Evolutionary conservation across 92 coral and sea anemone species (phyloP), one percentile per base, ranked within the genome.

Genomic region (Porites rus): DNA sequence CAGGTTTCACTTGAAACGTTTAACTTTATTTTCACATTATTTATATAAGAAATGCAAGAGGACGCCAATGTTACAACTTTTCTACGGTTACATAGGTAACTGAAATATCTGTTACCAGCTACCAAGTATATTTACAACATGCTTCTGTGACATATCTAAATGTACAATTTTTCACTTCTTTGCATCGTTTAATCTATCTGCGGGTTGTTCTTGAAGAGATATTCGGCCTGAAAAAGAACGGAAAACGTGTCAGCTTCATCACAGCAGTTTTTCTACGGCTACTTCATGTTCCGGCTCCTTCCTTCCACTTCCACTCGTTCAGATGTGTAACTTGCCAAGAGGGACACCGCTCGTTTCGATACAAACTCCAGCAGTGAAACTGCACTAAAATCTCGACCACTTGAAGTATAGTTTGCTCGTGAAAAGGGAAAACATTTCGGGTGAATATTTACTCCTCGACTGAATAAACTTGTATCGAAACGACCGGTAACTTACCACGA

Each of bases 121-220:
- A 38, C 46, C 46, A 38, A 38, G 46, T 38, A 38, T 61, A 25
- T 16, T 20, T 50, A 59, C 22, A 74, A 38, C 46, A 38, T 77
- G 12, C 61, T 60, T 65, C 17, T 31, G 76, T 4, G 73, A 66
- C 46, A 59, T 83, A 38, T 38, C 46, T 24, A 20, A 86, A 69
- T 72, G 28, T 84, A 87, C 71, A 85, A 63, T 62, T 17, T 58
- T 83, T 51, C 61, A 21, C 68, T 62, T 68, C 59, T 56, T 51
- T 25, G 64, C 12, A 12, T 18, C 64, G 13, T 51, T 76, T 87
- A 97, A 82, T 97, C 99, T 54, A 97, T 92, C 85, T 97, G 99
- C 51, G 99, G 99, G 69, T 97, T 97, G 86, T 97, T 97, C 88
- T 97, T 94, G 89, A 97, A 97, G 58, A 97, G 93, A 54, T 95